These are phyloP conservation scores for Netelia melanura DNA, from an alignment of 2,888 invertebrate species.

Conservation along the genomic window DNA sequence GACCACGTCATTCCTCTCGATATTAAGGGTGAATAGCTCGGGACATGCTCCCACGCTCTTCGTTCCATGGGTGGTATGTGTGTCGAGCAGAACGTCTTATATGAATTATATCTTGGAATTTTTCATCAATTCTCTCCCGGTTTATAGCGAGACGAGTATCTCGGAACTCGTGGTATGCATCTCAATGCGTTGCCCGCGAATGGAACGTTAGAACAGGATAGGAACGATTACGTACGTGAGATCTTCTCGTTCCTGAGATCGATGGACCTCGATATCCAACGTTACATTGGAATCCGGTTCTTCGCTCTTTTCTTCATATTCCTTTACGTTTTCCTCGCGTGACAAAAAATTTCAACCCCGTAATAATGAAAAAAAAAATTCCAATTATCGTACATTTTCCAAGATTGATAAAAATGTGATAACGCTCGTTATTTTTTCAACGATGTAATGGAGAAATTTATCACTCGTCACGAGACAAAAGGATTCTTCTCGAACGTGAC, in stretches of 20 bases:
- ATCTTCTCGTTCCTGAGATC: constrained; percentile 24
- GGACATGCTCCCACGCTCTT: constrained; percentile 1
- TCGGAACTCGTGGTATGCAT: constrained; percentile 39
- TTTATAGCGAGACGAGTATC: neutral
- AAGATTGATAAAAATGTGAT: neutral
- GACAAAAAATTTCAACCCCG: constrained; percentile 20
- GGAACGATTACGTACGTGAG: constrained; percentile 19
- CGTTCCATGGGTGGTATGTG: neutral
- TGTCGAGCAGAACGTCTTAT: constrained; percentile 47
- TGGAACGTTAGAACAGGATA: constrained; percentile 24
- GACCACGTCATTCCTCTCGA: too few species aligned
- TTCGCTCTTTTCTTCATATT: neutral
- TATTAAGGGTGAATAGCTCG: neutral
- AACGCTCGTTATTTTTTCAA: too few species aligned
- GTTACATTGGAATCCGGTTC: constrained; percentile 43
- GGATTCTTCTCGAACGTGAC: neutral
- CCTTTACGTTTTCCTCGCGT: constrained; percentile 8
- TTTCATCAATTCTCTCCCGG: constrained; percentile 59
- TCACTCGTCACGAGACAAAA: neutral
- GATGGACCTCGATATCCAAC: constrained; percentile 10
- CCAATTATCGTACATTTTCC: neutral
- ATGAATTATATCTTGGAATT: constrained; percentile 75
- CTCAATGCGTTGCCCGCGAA: constrained; percentile 17
- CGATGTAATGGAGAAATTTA: too few species aligned
- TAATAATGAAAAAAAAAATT: neutral